Base-by-base conservation (phyloP, 1,140 invertebrate genomes). In the Trachymyrmex septentrionalis region DNA sequence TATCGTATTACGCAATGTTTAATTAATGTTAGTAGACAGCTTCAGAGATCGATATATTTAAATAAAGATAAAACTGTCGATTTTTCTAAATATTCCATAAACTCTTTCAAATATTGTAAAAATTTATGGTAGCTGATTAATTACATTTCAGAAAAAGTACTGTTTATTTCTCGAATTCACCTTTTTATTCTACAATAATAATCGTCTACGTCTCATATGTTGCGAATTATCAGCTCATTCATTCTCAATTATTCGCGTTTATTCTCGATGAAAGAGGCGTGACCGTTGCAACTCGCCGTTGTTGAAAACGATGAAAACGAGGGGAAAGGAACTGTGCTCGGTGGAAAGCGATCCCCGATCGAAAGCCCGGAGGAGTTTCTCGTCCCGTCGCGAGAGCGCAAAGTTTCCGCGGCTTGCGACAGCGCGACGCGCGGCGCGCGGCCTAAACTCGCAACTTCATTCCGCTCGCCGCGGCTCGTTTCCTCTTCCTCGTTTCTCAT, bases 361-460 rank as follows among this genome's bases (percentile, higher is more conserved):
- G 78, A 16, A 85, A 85, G 55, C 78, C 44, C 73, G 89, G 69
- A 73, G 63, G 71, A 88, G 86, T 91, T 90, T 84, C 77, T 34
- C 88, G 59, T 80, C 85, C 64, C 44, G 55, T 48, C 34, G 78
- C 77, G 88, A 24, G 78, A 57, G 67, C 38, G 63, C 63, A 92
- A 92, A 91, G 87, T 92, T 92, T 90, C 66, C 84, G 86, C 80
- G 87, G 91, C 69, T 90, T 90, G 87, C 86, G 67, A 30, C 67
- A 61, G 71, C 84, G 66, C 84, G 66, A 30, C 30, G 30, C 30
- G 30, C 30, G 30, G 30, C 30, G 30, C 30, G 14, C 84, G 71
- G 85, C 87, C 91, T 90, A 90, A 89, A 87, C 90, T 73, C 66
- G 76, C 87, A 92, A 91, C 90, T 91, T 90, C 57, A 91, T 89